A percentile compares a stretch with the other conserved stretches of the same genome.
Conservation (phyloP, 2,888 invertebrate genomes). For the Dynastes maya region DNA sequence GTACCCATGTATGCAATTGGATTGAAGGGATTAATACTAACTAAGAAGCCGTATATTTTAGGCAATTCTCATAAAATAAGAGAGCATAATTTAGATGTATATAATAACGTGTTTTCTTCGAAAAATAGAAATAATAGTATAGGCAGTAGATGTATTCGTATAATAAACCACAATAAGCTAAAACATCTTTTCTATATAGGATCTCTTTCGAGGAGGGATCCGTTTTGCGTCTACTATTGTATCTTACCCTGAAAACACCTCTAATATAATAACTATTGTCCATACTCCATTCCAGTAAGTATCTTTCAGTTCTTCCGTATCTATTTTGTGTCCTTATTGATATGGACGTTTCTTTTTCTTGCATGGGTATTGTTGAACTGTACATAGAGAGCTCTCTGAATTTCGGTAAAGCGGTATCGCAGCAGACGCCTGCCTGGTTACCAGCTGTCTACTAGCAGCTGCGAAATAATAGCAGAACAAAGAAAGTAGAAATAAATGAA, state of each 20-base stretch:
- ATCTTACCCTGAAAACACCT: conserved; percentile 7
- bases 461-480: conserved; percentile 49
- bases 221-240: background rate
- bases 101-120: background rate
- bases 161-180: background rate
- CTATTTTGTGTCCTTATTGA: conserved; percentile 6
- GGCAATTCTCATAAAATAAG: background rate
- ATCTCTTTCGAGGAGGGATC: background rate
- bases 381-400: conserved; percentile 14
- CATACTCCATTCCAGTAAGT: background rate
- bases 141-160: background rate
- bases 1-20: background rate
- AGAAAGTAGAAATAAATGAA: conserved; percentile 40
- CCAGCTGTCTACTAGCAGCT: conserved; percentile 49
- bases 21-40: background rate
- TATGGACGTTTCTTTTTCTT: background rate
- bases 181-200: background rate
- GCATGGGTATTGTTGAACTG: background rate
- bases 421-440: conserved; percentile 37
- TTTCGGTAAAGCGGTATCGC: conserved; percentile 24
- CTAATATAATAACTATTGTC: conserved; percentile 33
- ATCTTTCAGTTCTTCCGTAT: conserved; percentile 16
- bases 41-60: background rate
- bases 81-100: background rate
- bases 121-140: conserved; percentile 1